These are phyloP conservation scores for Euproctis similis DNA, from an alignment of 2,888 invertebrate genomes.

Conservation along the genomic window DNA sequence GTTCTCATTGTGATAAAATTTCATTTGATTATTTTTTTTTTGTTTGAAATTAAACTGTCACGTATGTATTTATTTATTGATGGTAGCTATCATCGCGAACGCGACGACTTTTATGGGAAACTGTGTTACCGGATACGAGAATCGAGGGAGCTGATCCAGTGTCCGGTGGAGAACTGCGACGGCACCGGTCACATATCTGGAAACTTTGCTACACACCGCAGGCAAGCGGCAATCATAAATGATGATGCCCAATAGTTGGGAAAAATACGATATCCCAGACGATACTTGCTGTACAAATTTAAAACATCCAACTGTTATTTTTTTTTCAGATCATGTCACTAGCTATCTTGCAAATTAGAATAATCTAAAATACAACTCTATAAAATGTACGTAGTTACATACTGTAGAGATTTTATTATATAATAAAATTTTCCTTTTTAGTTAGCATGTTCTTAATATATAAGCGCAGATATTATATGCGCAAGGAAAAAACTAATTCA, in stretches of 20 bases:
- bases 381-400: too few relatives aligned
- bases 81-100: slow-evolving; percentile 53
- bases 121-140: slow-evolving; percentile 77
- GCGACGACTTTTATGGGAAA: slow-evolving; percentile 58
- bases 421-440: too few relatives aligned
- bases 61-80: slow-evolving; percentile 41
- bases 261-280: slow-evolving; percentile 16
- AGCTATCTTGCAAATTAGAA: too few relatives aligned
- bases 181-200: slow-evolving; percentile 92
- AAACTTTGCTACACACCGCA: slow-evolving; percentile 92
- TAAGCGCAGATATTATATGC: too few relatives aligned
- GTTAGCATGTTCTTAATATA: too few relatives aligned
- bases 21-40: slow-evolving; percentile 9
- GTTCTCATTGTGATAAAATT: slow-evolving; percentile 21
- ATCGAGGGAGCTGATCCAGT: slow-evolving; percentile 85
- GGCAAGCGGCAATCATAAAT: slow-evolving; percentile 76
- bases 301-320: slow-evolving; percentile 24
- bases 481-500: too few relatives aligned
- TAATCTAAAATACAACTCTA: too few relatives aligned
- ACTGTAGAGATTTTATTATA: too few relatives aligned
- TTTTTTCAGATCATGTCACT: too few relatives aligned
- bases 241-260: slow-evolving; percentile 35
- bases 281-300: slow-evolving; percentile 16
- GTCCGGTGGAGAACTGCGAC: slow-evolving; percentile 87
- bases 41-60: slow-evolving; percentile 23